Percentiles rank a stretch among this genome's conserved stretches.
phyloP scores from a whole-genome alignment of 2,888 invertebrate genomes.

The Tinea pellionella region DNA sequence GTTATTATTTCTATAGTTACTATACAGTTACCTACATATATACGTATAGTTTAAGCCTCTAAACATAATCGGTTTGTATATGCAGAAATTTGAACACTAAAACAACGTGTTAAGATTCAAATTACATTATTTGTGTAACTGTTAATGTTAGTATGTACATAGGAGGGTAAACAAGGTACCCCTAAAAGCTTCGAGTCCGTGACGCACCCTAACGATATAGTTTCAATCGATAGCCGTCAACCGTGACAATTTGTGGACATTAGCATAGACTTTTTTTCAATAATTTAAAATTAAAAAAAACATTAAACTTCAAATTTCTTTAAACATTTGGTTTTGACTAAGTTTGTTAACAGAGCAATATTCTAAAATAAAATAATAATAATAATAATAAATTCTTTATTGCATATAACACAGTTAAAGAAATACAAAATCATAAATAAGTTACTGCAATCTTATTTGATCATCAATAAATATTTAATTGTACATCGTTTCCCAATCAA shows the following conservation, averaged over 20 bases:
- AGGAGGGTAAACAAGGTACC: constrained; percentile 26
- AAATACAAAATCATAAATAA: too few species aligned
- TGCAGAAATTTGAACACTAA: not conserved
- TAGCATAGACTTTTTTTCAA: constrained; percentile 4
- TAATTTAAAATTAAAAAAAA: constrained; percentile 15
- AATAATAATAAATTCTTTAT: too few species aligned
- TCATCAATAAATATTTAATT: too few species aligned
- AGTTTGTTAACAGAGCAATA: too few species aligned
- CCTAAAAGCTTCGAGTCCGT: constrained; percentile 17
- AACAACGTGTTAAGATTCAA: not conserved
- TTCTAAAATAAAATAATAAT: too few species aligned
- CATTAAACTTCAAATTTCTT: too few species aligned
- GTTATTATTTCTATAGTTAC: constrained; percentile 5
- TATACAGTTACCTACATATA: not conserved
- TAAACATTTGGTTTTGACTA: too few species aligned
- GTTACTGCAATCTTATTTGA: too few species aligned
- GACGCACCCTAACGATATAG: constrained; percentile 29
- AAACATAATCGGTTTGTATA: not conserved
- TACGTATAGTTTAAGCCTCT: not conserved
- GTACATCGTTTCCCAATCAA: too few species aligned
- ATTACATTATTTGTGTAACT: not conserved
- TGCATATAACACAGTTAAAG: too few species aligned
- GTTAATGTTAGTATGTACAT: not conserved
- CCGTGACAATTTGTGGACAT: constrained; percentile 21
- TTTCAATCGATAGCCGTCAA: constrained; percentile 29